These are phyloP conservation scores for Anthopleura sola DNA, from an alignment of 64 coral and sea anemone species.

Conservation along the genomic window DNA sequence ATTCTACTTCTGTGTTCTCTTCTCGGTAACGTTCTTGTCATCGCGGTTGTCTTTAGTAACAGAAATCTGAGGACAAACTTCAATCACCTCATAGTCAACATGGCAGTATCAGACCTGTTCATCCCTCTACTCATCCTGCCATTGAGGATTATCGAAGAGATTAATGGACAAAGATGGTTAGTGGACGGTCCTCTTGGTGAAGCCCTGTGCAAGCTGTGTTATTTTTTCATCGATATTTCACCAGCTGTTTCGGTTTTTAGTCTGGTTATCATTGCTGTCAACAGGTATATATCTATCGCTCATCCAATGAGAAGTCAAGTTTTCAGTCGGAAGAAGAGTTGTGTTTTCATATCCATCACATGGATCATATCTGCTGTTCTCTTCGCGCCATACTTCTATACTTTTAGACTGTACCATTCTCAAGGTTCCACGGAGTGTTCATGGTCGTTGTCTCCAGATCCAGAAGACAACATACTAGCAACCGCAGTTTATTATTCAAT, in stretches of 20 bases:
- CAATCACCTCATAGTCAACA: background rate
- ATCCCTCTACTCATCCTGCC: background rate
- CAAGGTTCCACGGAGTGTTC: background rate
- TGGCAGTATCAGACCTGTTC: background rate
- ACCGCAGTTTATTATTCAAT: background rate
- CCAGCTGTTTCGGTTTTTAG: background rate
- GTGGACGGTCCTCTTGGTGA: background rate
- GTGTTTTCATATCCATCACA: background rate
- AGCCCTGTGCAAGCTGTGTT: background rate
- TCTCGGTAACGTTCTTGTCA: background rate
- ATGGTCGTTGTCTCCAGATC: background rate
- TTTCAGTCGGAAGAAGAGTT: background rate
- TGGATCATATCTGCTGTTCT: background rate
- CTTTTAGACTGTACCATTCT: background rate
- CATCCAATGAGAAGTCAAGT: constrained; percentile 4
- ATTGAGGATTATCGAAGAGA: background rate
- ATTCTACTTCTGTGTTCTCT: constrained; percentile 38
- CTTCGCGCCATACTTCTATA: background rate
- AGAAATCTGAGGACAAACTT: background rate
- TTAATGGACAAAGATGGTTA: background rate
- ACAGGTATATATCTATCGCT: background rate
- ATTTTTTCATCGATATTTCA: background rate
- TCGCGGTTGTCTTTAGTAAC: background rate
- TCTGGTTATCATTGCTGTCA: background rate
- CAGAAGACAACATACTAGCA: background rate